Conservation (phyloP, 2,113 vertebrate genomes). For the Galemys pyrenaicus region DNA sequence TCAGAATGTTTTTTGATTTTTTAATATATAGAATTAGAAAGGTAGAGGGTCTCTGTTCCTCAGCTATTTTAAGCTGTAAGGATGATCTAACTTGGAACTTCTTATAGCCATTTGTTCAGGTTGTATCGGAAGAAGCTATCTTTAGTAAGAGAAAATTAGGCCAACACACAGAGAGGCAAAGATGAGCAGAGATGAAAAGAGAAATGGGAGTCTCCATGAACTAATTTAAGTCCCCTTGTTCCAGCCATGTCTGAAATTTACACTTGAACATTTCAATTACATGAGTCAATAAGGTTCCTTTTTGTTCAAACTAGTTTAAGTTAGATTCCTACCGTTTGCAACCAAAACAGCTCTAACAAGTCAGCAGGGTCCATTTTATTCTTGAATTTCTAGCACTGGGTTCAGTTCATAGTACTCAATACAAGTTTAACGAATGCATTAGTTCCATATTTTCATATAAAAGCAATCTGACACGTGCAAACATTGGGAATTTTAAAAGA, state of each 20-base stretch:
- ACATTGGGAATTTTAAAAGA: not conserved
- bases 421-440: slow-evolving; percentile 3
- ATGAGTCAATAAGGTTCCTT: not conserved
- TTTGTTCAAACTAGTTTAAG: slow-evolving; percentile 1
- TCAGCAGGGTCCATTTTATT: not conserved
- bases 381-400: not conserved
- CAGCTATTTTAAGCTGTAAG: slow-evolving; percentile 18
- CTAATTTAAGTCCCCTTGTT: not conserved
- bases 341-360: not conserved
- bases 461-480: not conserved
- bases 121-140: slow-evolving; percentile 9
- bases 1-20: slow-evolving; percentile 20
- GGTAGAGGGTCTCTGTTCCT: not conserved
- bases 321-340: not conserved
- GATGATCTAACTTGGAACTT: slow-evolving; percentile 23
- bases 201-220: slow-evolving; percentile 25
- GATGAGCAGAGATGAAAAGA: slow-evolving; percentile 13
- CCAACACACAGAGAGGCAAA: not conserved
- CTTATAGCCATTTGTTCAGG: slow-evolving; percentile 7
- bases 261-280: not conserved
- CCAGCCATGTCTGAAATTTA: slow-evolving; percentile 18
- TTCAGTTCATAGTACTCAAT: slow-evolving; percentile 32
- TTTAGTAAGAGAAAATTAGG: slow-evolving; percentile 59
- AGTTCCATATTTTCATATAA: slow-evolving; percentile 18
- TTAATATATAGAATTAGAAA: not conserved